Base-by-base conservation (phyloP, 2,113 vertebrate species). In the Chloroceryle aenea region DNA sequence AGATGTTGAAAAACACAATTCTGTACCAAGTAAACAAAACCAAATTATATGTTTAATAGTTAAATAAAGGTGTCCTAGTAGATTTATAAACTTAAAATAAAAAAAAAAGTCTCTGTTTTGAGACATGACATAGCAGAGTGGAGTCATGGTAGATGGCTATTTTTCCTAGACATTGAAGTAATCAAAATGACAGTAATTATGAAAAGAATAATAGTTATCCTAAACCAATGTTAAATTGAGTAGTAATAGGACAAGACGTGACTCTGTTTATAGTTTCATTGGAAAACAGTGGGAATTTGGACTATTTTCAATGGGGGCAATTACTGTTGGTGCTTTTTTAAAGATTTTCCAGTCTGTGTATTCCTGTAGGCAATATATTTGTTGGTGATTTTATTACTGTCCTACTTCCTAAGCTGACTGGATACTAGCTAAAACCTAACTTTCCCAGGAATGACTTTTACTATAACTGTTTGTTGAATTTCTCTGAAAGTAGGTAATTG, bases 151-250 rank as follows among this genome's bases (percentile, higher is more conserved):
- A 79, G 42, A 29, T 0, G 0, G 20, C 62, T 87, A 19, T 63
- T 90, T 87, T 90, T 90, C 36, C 42, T 80, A 86, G 55, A 59
- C 38, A 19, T 23, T 67, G 55, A 92, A 83, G 56, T 86, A 94
- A 90, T 90, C 36, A 59, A 93, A 94, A 88, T 88, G 38, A 77
- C 72, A 59, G 50, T 84, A 80, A 80, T 85, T 32, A 76, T 73
- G 68, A 87, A 78, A 83, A 42, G 32, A 85, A 40, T 86, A 88
- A 88, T 68, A 66, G 63, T 58, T 93, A 88, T 86, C 50, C 76
- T 62, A 83, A 86, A 83, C 58, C 55, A 90, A 80, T 50, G 19
- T 80, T 85, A 62, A 88, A 93, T 76, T 32, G 25, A 64, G 62
- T 59, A 82, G 34, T 67, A 80, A 69, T 67, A 83, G 85, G 42